Percentiles rank a stretch among this genome's conserved stretches.
These are phyloP conservation scores for Phoxinus phoxinus DNA, from an alignment of 2,113 vertebrate genomes.

Conservation along the genomic window DNA sequence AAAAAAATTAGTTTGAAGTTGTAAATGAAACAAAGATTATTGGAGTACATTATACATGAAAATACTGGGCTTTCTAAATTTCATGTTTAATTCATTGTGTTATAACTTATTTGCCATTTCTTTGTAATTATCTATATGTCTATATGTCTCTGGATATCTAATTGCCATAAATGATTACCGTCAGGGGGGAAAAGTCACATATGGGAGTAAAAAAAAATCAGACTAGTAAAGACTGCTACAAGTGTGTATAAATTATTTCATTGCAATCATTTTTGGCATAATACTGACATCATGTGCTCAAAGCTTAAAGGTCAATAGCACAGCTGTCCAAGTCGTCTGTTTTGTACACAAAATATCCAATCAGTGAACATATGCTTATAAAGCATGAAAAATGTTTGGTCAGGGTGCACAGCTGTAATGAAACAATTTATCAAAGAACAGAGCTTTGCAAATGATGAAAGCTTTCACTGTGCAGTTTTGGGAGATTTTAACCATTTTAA, in stretches of 20 bases:
- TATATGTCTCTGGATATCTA: too few relatives aligned
- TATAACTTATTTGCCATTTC: too few relatives aligned
- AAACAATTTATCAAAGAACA: background rate
- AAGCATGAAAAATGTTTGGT: background rate
- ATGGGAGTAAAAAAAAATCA: background rate
- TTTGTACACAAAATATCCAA: constrained; percentile 7
- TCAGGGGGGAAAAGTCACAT: background rate
- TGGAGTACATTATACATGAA: background rate
- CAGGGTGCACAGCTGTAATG: constrained; percentile 2
- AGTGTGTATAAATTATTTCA: background rate
- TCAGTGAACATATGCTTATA: constrained; percentile 5
- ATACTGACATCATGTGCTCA: constrained; percentile 5
- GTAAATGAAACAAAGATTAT: background rate
- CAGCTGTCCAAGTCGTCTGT: constrained; percentile 1
- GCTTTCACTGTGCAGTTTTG: background rate
- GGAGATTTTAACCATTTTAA: background rate
- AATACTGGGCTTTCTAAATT: background rate
- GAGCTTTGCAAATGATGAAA: background rate
- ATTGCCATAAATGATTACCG: background rate
- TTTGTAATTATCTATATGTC: too few relatives aligned
- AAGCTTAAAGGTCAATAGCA: constrained; percentile 19
- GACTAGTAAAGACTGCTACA: background rate
- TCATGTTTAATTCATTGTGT: too few relatives aligned
- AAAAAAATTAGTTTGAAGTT: background rate
- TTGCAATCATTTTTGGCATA: background rate